A percentile compares a stretch with the other conserved stretches of the same genome.
Evolutionary conservation across 1,140 invertebrate species (phyloP).

Genomic region (Trinorchestia longiramus): DNA sequence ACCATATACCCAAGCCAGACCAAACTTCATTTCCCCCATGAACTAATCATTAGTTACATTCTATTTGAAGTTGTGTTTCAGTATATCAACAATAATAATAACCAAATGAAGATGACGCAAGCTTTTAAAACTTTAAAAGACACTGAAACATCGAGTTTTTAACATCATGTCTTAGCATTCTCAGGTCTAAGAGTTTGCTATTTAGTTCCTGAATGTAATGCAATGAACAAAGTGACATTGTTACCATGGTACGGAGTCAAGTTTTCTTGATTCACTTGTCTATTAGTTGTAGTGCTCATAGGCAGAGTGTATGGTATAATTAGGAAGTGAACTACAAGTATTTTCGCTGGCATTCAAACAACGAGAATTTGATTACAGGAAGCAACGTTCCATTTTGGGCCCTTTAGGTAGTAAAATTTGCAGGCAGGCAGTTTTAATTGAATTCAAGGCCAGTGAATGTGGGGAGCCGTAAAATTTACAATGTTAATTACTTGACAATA

Average conservation of each 20-base stretch:
- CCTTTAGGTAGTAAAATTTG: neutral
- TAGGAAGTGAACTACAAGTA: neutral
- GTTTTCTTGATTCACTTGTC: neutral
- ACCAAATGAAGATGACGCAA: neutral
- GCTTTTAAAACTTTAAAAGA: neutral
- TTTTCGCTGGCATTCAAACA: neutral
- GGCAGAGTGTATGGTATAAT: neutral
- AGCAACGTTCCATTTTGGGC: neutral
- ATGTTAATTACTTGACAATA: conserved; percentile 41
- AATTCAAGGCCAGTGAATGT: neutral
- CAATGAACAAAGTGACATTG: neutral
- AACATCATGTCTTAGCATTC: neutral
- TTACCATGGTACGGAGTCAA: neutral
- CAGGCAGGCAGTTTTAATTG: conserved; percentile 1
- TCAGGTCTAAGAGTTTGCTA: neutral
- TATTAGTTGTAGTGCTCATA: neutral
- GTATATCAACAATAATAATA: neutral
- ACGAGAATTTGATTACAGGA: neutral
- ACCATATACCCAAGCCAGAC: neutral
- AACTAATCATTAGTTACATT: neutral
- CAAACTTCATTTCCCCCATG: neutral
- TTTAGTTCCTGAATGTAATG: neutral
- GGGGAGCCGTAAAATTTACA: conserved; percentile 17
- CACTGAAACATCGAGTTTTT: neutral
- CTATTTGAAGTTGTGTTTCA: neutral